A percentile compares a stretch with the other conserved stretches of the same genome.
Conservation (phyloP, 2,113 vertebrate genomes). For the Clupea harengus region DNA sequence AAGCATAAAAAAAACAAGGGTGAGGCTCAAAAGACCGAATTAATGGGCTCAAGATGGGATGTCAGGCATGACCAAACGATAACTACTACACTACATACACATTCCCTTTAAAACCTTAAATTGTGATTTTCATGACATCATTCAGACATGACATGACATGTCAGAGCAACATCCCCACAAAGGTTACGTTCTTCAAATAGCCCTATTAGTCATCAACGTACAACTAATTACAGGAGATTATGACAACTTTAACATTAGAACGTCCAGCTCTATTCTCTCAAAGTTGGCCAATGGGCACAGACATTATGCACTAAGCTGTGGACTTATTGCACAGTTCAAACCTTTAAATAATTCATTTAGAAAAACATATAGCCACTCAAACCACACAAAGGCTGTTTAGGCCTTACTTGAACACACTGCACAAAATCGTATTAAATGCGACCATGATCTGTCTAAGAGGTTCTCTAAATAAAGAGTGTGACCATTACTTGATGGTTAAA, state of each 20-base stretch:
- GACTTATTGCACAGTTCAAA: not conserved
- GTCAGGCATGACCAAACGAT: not conserved
- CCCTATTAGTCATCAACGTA: not conserved
- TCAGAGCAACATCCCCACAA: not conserved
- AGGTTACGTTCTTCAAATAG: not conserved
- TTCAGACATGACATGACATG: no score
- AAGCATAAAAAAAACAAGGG: not conserved
- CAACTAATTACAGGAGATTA: slow-evolving; percentile 1
- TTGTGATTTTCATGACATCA: not conserved
- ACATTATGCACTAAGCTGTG: not conserved
- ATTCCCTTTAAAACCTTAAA: not conserved
- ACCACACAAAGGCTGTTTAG: not conserved
- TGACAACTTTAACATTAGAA: not conserved
- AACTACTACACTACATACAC: not conserved
- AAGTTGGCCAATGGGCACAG: not conserved
- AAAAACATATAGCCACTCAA: not conserved
- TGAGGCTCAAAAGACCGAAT: not conserved
- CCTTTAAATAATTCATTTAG: not conserved
- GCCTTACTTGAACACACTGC: not conserved
- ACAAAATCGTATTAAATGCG: not conserved
- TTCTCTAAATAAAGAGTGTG: not conserved
- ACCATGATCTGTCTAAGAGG: not conserved
- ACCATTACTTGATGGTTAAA: not conserved
- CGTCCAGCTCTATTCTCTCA: not conserved
- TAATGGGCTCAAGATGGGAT: not conserved